Evolutionary conservation across 1,140 invertebrate species (phyloP).

Genomic region (Pseudomyrmex gracilis): DNA sequence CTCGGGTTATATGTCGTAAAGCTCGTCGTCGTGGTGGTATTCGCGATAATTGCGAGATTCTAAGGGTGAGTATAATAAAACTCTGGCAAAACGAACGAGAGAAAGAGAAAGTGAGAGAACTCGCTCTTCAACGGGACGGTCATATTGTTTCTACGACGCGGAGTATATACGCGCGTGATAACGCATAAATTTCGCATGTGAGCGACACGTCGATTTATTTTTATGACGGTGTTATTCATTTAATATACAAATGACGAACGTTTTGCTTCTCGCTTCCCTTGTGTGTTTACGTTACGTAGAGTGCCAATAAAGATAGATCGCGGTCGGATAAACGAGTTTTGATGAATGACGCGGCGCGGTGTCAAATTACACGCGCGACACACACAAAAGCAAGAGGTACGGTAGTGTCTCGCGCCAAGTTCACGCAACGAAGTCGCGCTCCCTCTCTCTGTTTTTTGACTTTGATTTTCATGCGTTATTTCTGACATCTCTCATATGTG

Average conservation of each 20-base stretch:
- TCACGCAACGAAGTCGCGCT: too few species aligned
- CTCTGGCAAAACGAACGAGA: not conserved
- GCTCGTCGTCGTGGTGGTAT: slow-evolving; percentile 49
- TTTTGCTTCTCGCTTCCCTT: not conserved
- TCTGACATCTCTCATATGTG: too few species aligned
- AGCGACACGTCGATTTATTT: slow-evolving; percentile 19
- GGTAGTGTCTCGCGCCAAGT: too few species aligned
- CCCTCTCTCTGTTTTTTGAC: too few species aligned
- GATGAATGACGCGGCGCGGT: slow-evolving; percentile 63
- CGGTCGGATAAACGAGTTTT: slow-evolving; percentile 14
- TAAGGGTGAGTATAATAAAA: slow-evolving; percentile 44
- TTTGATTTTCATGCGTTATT: too few species aligned
- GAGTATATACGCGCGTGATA: not conserved
- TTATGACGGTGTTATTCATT: too few species aligned
- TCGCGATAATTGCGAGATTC: slow-evolving; percentile 55
- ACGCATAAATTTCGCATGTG: not conserved
- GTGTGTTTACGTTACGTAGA: too few species aligned
- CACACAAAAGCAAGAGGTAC: too few species aligned
- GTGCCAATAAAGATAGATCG: too few species aligned
- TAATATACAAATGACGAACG: too few species aligned
- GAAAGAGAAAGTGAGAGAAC: slow-evolving; percentile 3
- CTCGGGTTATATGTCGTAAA: slow-evolving; percentile 54
- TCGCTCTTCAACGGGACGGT: not conserved
- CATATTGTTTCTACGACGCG: not conserved
- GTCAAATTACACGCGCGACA: slow-evolving; percentile 58